Evolutionary conservation across 92 coral and sea anemone species (phyloP).

Genomic region (Bergia sp.): DNA sequence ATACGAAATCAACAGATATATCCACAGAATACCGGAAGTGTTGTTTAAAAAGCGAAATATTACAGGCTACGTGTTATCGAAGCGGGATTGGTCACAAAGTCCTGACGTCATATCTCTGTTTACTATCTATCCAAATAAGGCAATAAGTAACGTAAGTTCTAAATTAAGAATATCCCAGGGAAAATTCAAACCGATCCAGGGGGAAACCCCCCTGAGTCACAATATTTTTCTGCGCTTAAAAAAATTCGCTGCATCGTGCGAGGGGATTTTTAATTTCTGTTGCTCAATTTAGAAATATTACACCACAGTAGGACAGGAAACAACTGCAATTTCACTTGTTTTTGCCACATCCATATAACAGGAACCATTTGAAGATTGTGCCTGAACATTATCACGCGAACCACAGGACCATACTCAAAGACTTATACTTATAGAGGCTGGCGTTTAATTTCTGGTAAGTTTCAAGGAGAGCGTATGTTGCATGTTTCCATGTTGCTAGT

Average conservation of each 20-base stretch:
- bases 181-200: not conserved
- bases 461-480: not conserved
- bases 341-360: not conserved
- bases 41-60: not conserved
- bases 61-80: not conserved
- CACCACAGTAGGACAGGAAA: not conserved
- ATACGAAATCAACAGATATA: not conserved
- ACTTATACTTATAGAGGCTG: not conserved
- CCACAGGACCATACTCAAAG: not conserved
- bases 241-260: not conserved
- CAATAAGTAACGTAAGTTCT: not conserved
- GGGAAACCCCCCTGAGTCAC: constrained; percentile 38
- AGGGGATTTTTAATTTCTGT: constrained; percentile 10
- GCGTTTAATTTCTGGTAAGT: not conserved
- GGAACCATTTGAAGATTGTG: not conserved
- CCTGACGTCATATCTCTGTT: not conserved
- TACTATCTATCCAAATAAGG: constrained; percentile 13
- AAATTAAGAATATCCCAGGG: constrained; percentile 23
- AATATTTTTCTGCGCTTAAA: not conserved
- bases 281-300: constrained; percentile 9
- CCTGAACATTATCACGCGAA: not conserved
- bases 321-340: not conserved
- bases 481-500: not conserved
- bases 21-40: constrained; percentile 18
- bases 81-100: constrained; percentile 17